Percentiles rank a stretch among this genome's conserved stretches.
Evolutionary conservation across 64 coral and sea anemone genomes (phyloP).

Genomic region (Porites lutea): DNA sequence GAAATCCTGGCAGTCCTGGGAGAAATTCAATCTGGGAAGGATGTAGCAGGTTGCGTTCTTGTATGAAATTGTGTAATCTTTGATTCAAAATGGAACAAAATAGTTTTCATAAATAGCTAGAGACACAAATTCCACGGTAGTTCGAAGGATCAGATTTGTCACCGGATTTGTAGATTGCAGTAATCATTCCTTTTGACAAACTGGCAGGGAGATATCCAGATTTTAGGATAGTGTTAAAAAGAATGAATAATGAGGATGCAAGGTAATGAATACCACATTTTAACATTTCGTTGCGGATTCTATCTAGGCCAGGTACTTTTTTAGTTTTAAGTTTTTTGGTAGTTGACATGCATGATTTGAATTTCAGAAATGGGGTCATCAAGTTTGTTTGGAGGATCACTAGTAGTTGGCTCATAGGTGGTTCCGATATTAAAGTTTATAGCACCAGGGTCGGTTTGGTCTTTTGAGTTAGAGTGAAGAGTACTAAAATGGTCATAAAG

Average conservation of each 20-base stretch:
- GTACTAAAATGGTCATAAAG: too few species aligned
- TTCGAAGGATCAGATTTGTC: constrained; percentile 31
- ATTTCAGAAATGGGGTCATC: too few species aligned
- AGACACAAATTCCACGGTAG: constrained; percentile 20
- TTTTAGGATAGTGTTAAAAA: constrained; percentile 56
- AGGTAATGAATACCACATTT: constrained; percentile 6
- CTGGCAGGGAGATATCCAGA: constrained; percentile 33
- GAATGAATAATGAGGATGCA: constrained; percentile 16
- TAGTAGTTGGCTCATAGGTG: too few species aligned
- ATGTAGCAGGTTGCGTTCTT: constrained; percentile 8
- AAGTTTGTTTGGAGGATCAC: too few species aligned
- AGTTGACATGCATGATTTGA: too few species aligned
- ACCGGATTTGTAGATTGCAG: constrained; percentile 57
- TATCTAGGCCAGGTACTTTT: constrained; percentile 22
- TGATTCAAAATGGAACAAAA: neutral
- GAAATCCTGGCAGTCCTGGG: neutral
- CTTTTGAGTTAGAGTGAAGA: too few species aligned
- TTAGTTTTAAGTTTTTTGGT: too few species aligned
- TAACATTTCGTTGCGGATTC: constrained; percentile 43
- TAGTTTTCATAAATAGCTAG: neutral
- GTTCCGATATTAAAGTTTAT: too few species aligned
- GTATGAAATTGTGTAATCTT: constrained; percentile 33
- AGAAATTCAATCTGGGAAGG: constrained; percentile 37
- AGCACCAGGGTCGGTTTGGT: too few species aligned
- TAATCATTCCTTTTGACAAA: constrained; percentile 37